Evolutionary conservation across 2,113 vertebrate genomes (phyloP), one percentile per base, ranked within the genome.

Genomic region (Asarcornis scutulata): DNA sequence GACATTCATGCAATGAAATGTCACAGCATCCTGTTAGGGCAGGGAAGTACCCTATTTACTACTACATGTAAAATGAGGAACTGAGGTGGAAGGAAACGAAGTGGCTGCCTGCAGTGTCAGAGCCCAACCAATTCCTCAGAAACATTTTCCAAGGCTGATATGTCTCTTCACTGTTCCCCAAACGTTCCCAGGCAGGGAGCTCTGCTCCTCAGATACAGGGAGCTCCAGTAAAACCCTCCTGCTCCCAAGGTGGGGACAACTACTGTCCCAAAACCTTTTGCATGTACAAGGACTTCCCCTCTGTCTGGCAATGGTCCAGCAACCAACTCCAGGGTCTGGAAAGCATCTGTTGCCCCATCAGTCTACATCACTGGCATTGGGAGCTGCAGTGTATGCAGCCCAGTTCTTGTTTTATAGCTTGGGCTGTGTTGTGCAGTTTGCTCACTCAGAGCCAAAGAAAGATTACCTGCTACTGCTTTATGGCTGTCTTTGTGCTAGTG

Each of bases 321-420:
- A 56, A 23, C 12, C 6, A 6, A 29, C 29, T 21, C 1, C 1
- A 71, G 50, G 50, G 50, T 26, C 50, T 25, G 40, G 36, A 58
- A 80, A 66, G 15, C 12, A 48, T 27, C 60, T 66, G 36, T 32
- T 66, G 58, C 23, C 42, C 31, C 5, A 1, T 11, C 59, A 66
- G 29, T 21, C 11, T 48, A 50, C 5, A 13, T 25, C 25, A 4
- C 7, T 48, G 53, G 18, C 44, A 34, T 0, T 0, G 3, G 34
- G 34, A 64, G n/a, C 38, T 89, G 71, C 11, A 42, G 64, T 15
- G 11, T n/a, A 13, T 3, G 1, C 58, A 64, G 29, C 3, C 15
- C 34, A 46, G 26, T 5, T 26, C 38, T 12, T n/a, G 3, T 36
- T 58, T 27, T n/a, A 26, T 17, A 73, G 42, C 40, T 22, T 21